Conservation (phyloP, 2,797 vertebrate genomes). For the Pseudochirops cupreus region DNA sequence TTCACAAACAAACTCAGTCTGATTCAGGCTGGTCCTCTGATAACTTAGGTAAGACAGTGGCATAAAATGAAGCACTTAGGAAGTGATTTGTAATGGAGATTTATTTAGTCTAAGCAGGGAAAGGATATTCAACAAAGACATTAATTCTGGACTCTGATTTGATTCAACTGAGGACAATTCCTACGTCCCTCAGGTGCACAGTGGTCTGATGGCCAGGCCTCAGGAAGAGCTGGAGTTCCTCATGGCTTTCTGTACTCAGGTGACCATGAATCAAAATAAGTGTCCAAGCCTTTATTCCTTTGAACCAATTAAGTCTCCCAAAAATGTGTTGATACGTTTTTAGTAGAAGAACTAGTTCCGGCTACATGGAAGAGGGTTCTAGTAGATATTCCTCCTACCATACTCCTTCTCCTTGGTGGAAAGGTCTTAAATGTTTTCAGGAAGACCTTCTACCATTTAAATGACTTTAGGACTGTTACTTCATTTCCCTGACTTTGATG, state of each 20-base stretch:
- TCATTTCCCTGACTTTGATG: not conserved
- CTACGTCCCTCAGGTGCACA: not conserved
- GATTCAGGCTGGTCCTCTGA: too few relatives aligned
- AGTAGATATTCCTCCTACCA: not conserved
- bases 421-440: not conserved
- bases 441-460: not conserved
- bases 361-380: not conserved
- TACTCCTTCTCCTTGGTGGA: not conserved
- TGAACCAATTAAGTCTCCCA: not conserved
- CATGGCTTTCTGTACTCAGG: not conserved
- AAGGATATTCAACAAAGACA: not conserved
- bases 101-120: too few relatives aligned
- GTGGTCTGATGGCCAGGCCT: not conserved
- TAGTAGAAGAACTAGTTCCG: not conserved
- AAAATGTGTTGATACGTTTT: not conserved
- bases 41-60: too few relatives aligned
- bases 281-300: not conserved
- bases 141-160: not conserved
- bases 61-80: too few relatives aligned
- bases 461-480: too few relatives aligned
- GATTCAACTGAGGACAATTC: not conserved
- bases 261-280: not conserved
- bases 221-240: not conserved
- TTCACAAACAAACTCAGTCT: too few relatives aligned
- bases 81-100: not conserved